Conservation (phyloP, 2,888 invertebrate genomes). For the Elmis aenea region DNA sequence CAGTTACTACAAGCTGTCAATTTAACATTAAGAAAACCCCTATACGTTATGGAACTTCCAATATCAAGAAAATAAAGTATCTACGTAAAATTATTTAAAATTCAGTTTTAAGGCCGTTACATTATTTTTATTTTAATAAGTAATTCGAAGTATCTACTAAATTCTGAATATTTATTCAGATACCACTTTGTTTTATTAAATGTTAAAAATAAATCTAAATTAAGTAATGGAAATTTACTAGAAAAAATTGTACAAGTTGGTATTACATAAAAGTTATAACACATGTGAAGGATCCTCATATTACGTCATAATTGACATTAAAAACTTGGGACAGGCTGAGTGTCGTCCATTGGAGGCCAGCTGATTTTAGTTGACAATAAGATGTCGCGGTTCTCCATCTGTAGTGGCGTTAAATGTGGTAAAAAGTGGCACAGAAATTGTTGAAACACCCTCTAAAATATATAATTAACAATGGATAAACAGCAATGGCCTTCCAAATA, state of each 20-base stretch:
- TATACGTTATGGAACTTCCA: too few relatives aligned
- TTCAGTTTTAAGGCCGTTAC: background rate
- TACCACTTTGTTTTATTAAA: too few relatives aligned
- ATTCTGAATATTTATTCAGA: too few relatives aligned
- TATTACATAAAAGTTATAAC: too few relatives aligned
- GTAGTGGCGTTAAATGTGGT: conserved; percentile 31
- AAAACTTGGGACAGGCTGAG: conserved; percentile 18
- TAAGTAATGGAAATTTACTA: too few relatives aligned
- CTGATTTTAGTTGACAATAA: conserved; percentile 47
- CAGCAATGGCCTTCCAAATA: conserved; percentile 40
- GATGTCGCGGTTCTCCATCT: conserved; percentile 39
- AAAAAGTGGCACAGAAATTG: conserved; percentile 32
- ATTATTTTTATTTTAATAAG: background rate
- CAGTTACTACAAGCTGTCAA: too few relatives aligned
- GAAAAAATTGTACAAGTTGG: too few relatives aligned
- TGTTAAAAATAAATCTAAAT: too few relatives aligned
- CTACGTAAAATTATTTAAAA: background rate
- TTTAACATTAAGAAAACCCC: too few relatives aligned
- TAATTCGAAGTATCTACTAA: too few relatives aligned
- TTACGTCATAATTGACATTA: conserved; percentile 24
- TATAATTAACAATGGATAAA: conserved; percentile 41
- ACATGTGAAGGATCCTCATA: too few relatives aligned
- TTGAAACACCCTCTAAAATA: conserved; percentile 25
- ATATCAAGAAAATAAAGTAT: background rate
- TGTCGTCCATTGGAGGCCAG: conserved; percentile 45